Percentiles rank a stretch among this genome's conserved stretches.
phyloP scores from a whole-genome alignment of 2,888 invertebrate species.

The Trachelus stipa region DNA sequence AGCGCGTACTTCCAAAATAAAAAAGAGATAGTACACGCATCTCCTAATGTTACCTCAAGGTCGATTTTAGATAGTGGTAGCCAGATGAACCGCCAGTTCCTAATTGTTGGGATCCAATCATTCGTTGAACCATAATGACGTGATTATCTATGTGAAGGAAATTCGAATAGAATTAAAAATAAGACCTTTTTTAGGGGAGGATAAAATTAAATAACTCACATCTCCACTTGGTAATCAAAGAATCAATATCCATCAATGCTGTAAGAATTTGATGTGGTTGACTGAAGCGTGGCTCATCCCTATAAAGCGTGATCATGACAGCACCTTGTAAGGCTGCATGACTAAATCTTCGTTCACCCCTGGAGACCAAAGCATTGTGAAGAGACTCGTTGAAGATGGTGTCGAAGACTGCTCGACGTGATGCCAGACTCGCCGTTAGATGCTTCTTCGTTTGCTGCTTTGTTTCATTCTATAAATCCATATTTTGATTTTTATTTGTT shows the following conservation, averaged over 20 bases:
- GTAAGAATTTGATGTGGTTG: constrained; percentile 97
- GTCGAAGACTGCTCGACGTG: constrained; percentile 85
- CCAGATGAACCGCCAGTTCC: constrained; percentile 99
- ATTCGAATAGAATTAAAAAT: constrained; percentile 13
- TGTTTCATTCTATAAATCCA: constrained; percentile 69
- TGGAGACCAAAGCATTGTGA: constrained; percentile 84
- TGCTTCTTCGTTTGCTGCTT: constrained; percentile 75
- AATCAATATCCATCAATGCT: constrained; percentile 97
- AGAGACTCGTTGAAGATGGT: constrained; percentile 88
- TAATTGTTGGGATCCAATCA: constrained; percentile 96
- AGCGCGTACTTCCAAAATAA: not conserved
- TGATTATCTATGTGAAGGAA: constrained; percentile 84
- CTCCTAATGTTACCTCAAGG: constrained; percentile 79
- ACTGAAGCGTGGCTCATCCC: constrained; percentile 97
- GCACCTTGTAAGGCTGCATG: constrained; percentile 96
- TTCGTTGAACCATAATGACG: constrained; percentile 97
- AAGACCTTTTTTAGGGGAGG: not conserved
- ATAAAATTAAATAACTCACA: constrained; percentile 74
- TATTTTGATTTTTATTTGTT: not conserved
- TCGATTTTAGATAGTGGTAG: constrained; percentile 96
- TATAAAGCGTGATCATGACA: constrained; percentile 96
- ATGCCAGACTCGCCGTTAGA: constrained; percentile 80
- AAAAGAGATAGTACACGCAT: not conserved
- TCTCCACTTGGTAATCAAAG: constrained; percentile 98
- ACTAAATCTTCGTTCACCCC: constrained; percentile 90